These are phyloP conservation scores for Barbus barbus DNA, from an alignment of 2,113 vertebrate genomes.

Conservation along the genomic window DNA sequence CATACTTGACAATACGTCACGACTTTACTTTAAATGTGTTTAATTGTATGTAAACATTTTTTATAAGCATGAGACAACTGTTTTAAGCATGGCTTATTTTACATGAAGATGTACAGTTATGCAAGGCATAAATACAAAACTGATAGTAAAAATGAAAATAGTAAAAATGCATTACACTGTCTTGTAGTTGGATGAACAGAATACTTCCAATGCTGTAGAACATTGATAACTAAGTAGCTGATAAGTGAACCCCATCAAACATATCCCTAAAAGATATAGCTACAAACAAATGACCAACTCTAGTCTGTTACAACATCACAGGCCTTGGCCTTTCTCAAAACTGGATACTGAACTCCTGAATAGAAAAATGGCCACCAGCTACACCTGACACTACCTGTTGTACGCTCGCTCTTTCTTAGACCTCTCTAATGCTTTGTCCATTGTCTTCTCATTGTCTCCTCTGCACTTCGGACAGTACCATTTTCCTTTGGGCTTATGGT, in stretches of 20 bases:
- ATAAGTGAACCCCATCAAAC: background rate
- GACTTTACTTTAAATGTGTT: no score
- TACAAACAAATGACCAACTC: background rate
- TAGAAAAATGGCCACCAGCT: background rate
- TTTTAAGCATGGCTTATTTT: background rate
- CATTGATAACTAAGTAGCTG: background rate
- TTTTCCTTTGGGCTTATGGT: conserved; percentile 98
- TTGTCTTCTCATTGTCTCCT: conserved; percentile 86
- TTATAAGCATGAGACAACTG: background rate
- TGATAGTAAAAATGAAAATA: background rate
- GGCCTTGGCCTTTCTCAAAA: background rate
- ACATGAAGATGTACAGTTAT: conserved; percentile 25
- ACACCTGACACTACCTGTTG: conserved; percentile 86
- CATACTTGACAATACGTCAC: no score
- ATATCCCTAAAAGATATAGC: conserved; percentile 1
- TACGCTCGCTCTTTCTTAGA: conserved; percentile 92
- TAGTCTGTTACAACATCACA: background rate
- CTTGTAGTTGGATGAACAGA: background rate
- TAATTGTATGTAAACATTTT: no score
- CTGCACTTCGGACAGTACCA: conserved; percentile 98
- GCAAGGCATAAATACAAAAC: conserved; percentile 24
- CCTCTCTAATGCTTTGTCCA: conserved; percentile 90
- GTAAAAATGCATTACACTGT: background rate
- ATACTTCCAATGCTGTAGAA: background rate
- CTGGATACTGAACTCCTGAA: background rate